These are phyloP conservation scores for Uloborus diversus DNA, from an alignment of 1,140 invertebrate species.

Conservation along the genomic window DNA sequence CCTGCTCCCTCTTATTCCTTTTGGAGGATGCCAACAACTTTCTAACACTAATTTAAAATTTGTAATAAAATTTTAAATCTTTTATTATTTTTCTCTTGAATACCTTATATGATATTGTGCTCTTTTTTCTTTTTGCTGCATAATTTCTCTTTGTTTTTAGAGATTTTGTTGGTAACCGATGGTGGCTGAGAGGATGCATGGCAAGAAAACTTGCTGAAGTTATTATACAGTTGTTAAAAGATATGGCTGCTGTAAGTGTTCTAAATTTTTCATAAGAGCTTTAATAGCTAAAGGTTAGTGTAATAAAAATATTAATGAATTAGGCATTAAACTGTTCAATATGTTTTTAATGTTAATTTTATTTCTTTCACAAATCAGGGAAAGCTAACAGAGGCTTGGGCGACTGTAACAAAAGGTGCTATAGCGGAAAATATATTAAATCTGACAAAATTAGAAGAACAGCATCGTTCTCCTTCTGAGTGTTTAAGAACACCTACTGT, in stretches of 20 bases:
- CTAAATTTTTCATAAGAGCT: no score
- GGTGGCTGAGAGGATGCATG: slow-evolving; percentile 88
- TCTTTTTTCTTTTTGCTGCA: neutral
- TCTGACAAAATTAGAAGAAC: slow-evolving; percentile 82
- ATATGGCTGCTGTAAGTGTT: slow-evolving; percentile 85
- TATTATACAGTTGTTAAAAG: slow-evolving; percentile 86
- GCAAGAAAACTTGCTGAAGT: slow-evolving; percentile 84
- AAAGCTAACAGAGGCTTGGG: slow-evolving; percentile 86
- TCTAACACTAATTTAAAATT: no score
- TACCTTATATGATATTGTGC: neutral
- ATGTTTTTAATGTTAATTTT: no score
- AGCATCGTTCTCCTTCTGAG: slow-evolving; percentile 75
- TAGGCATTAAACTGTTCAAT: no score
- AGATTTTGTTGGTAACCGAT: slow-evolving; percentile 70
- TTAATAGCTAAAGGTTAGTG: no score
- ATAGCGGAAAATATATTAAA: slow-evolving; percentile 89
- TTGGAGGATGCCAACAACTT: no score
- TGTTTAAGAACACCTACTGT: slow-evolving; percentile 83
- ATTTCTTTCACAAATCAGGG: no score
- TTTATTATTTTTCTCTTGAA: neutral
- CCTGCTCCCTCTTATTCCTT: no score
- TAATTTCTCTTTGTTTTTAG: slow-evolving; percentile 56
- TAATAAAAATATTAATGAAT: no score
- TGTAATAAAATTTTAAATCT: neutral
- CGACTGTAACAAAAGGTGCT: slow-evolving; percentile 85